phyloP scores from a whole-genome alignment of 2,888 invertebrate species.

The Chrysomela aeneicollis region DNA sequence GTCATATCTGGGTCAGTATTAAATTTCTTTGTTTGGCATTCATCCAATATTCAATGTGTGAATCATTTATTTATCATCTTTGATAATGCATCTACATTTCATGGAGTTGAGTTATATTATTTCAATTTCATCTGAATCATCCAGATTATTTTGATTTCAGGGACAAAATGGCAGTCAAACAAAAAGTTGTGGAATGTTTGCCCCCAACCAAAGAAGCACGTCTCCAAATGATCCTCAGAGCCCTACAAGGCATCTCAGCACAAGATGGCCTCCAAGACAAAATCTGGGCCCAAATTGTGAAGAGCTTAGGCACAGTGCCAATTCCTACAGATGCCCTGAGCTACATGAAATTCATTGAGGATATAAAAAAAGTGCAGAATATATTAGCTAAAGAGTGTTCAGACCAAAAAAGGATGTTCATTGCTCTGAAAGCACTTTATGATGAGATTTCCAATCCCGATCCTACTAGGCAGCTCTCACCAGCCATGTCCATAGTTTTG shows the following conservation, averaged over 20 bases:
- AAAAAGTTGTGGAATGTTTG: constrained; percentile 65
- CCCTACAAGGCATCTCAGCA: constrained; percentile 61
- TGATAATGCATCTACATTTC: neutral
- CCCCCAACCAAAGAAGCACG: constrained; percentile 60
- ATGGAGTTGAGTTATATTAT: neutral
- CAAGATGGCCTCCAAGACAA: constrained; percentile 62
- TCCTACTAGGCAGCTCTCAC: constrained; percentile 62
- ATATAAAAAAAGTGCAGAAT: constrained; percentile 55
- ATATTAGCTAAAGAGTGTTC: constrained; percentile 56
- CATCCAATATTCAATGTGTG: neutral
- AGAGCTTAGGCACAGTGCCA: constrained; percentile 62
- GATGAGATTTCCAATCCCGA: constrained; percentile 69
- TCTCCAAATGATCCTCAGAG: constrained; percentile 64
- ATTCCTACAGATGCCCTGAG: constrained; percentile 53
- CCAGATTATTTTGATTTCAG: constrained; percentile 17
- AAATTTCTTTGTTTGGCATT: neutral
- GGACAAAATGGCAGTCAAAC: constrained; percentile 67
- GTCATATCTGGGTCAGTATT: too few relatives aligned
- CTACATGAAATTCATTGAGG: constrained; percentile 55
- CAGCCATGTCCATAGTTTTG: constrained; percentile 69
- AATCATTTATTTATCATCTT: neutral
- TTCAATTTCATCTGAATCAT: neutral
- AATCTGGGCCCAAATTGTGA: constrained; percentile 64
- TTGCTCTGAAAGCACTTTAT: constrained; percentile 68
- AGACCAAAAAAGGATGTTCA: constrained; percentile 63